A percentile compares a stretch with the other conserved stretches of the same genome.
phyloP scores from a whole-genome alignment of 2,113 vertebrate genomes.

The Nanger granti region DNA sequence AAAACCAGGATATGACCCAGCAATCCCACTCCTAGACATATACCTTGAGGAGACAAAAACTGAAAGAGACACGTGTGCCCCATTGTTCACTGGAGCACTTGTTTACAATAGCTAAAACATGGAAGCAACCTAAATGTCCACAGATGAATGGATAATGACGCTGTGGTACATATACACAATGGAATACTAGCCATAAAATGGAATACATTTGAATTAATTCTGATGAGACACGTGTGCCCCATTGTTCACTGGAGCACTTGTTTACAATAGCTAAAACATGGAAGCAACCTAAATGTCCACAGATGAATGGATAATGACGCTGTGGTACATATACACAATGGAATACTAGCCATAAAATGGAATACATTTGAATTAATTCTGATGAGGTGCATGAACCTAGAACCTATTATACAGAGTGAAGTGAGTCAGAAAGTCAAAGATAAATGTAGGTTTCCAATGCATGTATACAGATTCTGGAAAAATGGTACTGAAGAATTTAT shows the following conservation, averaged over 20 bases:
- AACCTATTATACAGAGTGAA: neutral
- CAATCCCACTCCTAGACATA: neutral
- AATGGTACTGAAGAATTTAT: neutral
- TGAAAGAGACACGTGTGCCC: neutral
- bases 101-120: neutral
- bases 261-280: neutral
- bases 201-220: neutral
- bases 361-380: neutral
- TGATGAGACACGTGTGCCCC: neutral
- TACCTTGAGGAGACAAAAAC: neutral
- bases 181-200: neutral
- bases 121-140: neutral
- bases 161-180: neutral
- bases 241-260: neutral
- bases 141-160: neutral
- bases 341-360: neutral
- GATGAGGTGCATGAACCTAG: neutral
- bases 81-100: neutral
- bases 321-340: neutral
- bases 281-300: neutral
- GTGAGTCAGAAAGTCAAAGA: neutral
- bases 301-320: neutral
- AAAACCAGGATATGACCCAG: neutral
- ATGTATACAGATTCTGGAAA: neutral
- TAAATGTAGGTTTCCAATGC: rapidly evolving